phyloP scores from a whole-genome alignment of 2,113 vertebrate species.

The Peromyscus polionotus region DNA sequence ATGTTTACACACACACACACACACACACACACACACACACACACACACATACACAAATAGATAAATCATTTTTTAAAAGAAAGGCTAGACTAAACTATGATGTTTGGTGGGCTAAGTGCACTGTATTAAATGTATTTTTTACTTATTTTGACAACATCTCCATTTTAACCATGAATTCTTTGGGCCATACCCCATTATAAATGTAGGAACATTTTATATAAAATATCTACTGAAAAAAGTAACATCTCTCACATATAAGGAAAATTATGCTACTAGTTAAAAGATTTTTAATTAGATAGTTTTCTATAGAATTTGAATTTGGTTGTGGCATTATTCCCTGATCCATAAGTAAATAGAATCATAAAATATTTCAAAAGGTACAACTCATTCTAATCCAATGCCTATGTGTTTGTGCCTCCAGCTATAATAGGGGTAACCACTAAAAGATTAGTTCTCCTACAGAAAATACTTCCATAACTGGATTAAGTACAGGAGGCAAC shows the following conservation, averaged over 20 bases:
- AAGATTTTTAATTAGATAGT: constrained; percentile 1
- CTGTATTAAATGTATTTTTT: not conserved
- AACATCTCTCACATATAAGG: not conserved
- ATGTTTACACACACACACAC: not conserved
- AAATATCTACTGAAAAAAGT: not conserved
- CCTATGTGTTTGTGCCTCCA: constrained; percentile 22
- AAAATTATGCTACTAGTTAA: constrained; percentile 26
- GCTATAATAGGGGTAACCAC: not conserved
- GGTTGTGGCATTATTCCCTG: not conserved
- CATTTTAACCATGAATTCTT: not conserved
- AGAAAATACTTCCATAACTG: constrained; percentile 47
- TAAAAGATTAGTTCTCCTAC: not conserved
- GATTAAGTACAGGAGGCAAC: not conserved
- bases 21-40: not conserved
- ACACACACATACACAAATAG: not conserved
- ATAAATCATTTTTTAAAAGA: not conserved
- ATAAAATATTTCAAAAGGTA: not conserved
- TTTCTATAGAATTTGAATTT: constrained; percentile 42
- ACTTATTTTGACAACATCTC: not conserved
- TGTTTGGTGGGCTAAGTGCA: not conserved
- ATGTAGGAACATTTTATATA: not conserved
- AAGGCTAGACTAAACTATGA: not conserved
- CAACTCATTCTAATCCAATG: constrained; percentile 14
- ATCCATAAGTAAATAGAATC: constrained; percentile 51
- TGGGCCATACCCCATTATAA: not conserved